Evolutionary conservation across 2,113 vertebrate species (phyloP), one percentile per base, ranked within the genome.

Genomic region (Axis porcinus): DNA sequence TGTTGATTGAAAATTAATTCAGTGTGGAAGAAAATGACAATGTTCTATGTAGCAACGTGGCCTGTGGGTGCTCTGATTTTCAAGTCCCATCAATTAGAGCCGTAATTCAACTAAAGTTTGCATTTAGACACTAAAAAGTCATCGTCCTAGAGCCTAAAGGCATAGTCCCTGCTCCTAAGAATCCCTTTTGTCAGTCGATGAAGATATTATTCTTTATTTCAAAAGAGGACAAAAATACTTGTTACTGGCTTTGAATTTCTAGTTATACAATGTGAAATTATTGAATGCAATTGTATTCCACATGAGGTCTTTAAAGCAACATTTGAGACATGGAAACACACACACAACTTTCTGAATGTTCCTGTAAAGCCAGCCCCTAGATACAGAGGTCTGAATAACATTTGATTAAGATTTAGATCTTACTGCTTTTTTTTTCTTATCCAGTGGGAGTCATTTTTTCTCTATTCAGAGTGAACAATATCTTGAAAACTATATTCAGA

Each of bases 71-170:
- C 95, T 97, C 94, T 98, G 98, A 98, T 98, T 98, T 98, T 98
- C 98, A 99, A 98, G 97, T 97, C 89, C 97, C 98, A 98, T 96
- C 98, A 98, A 98, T 98, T 98, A 98, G 97, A 98, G 97, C 98
- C 62, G 17, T 98, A 97, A 98, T 98, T 98, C 98, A 98, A 98
- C 92, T 70, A 86, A 98, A 98, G 97, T 98, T 98, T 98, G 87
- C 78, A 83, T 95, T 86, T 87, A 97, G 97, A 98, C 95, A 97
- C 98, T 98, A 97, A 86, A 98, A 98, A 98, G 94, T 43, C 96
- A 98, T 86, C 62, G 13, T 97, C 79, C 83, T 96, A 43, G 70
- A 95, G 98, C 98, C 98, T 76, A 85, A 96, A 98, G 98, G 98
- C 97, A 98, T 58, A 93, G 58, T 90, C 96, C 86, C 2, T 82